Evolutionary conservation across 2,797 vertebrate genomes (phyloP), one percentile per base, ranked within the genome.

Genomic region (Tolypeutes matacus): DNA sequence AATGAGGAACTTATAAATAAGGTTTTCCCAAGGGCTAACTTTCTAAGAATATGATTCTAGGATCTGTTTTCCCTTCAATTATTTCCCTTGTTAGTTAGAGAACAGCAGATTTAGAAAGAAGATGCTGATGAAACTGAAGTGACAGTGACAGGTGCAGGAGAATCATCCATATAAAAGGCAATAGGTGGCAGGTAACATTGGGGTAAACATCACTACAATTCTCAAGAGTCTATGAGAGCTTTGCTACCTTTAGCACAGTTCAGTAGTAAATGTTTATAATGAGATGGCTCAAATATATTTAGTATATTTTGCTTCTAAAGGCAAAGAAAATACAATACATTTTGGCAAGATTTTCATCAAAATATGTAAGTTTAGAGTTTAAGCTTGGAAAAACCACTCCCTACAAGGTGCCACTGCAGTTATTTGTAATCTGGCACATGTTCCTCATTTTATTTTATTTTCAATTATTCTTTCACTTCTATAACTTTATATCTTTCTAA

Each of bases 301-400:
- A 62, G 1, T 36, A 64, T 21, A 62, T 86, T 94, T 92, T 90
- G n/a, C 15, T 92, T 91, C 75, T 64, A 87, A 95, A 92, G 36
- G 3, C 62, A 88, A 88, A 17, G 39, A 60, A 94, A 85, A 76
- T 10, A 31, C 7, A 77, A 72, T 11, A 90, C 11, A 86, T 34
- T 88, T 72, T 80, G 29, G 7, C 70, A 88, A 93, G 8, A 25
- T 29, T 34, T 49, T 34, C 25, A 92, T 25, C 46, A 93, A 92
- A 65, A 93, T 53, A 27, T 21, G 64, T 65, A 83, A 83, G n/a
- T 72, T 89, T 87, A 62, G 39, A 64, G 42, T 83, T 92, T 81
- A 60, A 51, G 3, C 25, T 64, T 78, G 80, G 73, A 73, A 89
- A 87, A 82, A 51, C 36, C 5, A 76, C 3, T 60, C 36, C 12